Base-by-base conservation (phyloP, 1,140 invertebrate genomes). In the Pteromalus puparum region DNA sequence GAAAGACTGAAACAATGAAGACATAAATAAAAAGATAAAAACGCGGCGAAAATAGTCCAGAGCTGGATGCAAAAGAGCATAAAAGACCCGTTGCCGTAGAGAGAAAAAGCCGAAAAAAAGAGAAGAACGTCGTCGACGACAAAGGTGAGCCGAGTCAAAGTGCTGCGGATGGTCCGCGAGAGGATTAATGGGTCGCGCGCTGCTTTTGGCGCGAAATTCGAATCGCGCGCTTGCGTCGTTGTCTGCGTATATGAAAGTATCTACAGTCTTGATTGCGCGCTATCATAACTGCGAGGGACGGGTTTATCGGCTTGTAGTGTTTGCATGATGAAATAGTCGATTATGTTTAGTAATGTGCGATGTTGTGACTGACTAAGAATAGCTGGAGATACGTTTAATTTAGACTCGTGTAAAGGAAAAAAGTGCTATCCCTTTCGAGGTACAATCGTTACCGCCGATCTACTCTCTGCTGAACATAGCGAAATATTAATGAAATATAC, bases 21-120 rank as follows among this genome's bases (percentile, higher is more conserved):
- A 65, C 34, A 34, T 6, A 30, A 38, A 74, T 73, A 74, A 61
- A 81, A 38, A 61, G 53, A 61, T 61, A 53, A 70, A 26, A 72
- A 72, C 6, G 30, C n/a, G 18, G 21, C 15, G 34, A 73, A 81
- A 73, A 81, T 18, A 34, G 46, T 61, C 7, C 42, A 46, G 72
- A 28, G 74, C 80, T 72, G 85, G 74, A 74, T 61, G 53, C 83
- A 82, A 81, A 84, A 82, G 80, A 86, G 88, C 86, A 84, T 86
- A 82, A 85, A 85, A 75, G 30, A 34, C 61, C 53, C 76, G 67
- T 21, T 75, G 24, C 67, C 13, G 76, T 61, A 18, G 53, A 34
- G 30, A 34, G 30, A 61, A 7, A 74, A 24, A 61, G 81, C 82
- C 85, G 67, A 72, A 76, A 67, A 81, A 46, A 70, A 79, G 53